A percentile compares a stretch with the other conserved stretches of the same genome.
These are phyloP conservation scores for Oryzias javanicus DNA, from an alignment of 2,113 vertebrate species.

Conservation along the genomic window DNA sequence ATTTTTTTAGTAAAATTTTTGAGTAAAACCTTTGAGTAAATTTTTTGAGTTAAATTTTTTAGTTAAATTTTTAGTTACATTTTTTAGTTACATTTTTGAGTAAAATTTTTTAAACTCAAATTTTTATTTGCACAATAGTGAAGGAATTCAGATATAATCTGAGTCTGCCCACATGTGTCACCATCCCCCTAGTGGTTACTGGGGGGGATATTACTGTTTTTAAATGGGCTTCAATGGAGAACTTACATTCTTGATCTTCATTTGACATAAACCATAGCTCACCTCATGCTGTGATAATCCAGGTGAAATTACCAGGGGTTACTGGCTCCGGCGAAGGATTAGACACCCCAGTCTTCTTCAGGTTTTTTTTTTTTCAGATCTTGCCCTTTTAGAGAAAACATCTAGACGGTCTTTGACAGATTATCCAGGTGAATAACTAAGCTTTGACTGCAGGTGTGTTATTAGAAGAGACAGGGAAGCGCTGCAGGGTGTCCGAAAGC, in stretches of 20 bases:
- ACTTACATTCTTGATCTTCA: background rate
- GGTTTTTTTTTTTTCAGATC: background rate
- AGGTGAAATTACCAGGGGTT: background rate
- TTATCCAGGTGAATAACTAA: background rate
- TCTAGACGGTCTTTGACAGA: background rate
- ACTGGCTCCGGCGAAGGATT: background rate
- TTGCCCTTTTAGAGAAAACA: background rate
- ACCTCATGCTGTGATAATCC: background rate
- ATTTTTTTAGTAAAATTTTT: too few relatives aligned
- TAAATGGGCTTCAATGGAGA: background rate
- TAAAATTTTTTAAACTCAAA: too few relatives aligned
- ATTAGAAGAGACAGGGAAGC: background rate
- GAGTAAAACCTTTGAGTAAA: too few relatives aligned
- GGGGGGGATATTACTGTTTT: background rate
- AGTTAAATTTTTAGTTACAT: too few relatives aligned
- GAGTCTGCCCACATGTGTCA: too few relatives aligned
- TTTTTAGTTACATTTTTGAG: too few relatives aligned
- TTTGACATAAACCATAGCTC: background rate
- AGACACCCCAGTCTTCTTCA: background rate
- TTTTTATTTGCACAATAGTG: too few relatives aligned
- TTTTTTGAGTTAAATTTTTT: too few relatives aligned
- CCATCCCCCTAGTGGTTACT: too few relatives aligned
- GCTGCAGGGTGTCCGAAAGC: constrained; percentile 23
- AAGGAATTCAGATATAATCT: too few relatives aligned
- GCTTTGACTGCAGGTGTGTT: background rate